Evolutionary conservation across 1,140 invertebrate species (phyloP).

Genomic region (Scaptodrosophila lebanonensis): DNA sequence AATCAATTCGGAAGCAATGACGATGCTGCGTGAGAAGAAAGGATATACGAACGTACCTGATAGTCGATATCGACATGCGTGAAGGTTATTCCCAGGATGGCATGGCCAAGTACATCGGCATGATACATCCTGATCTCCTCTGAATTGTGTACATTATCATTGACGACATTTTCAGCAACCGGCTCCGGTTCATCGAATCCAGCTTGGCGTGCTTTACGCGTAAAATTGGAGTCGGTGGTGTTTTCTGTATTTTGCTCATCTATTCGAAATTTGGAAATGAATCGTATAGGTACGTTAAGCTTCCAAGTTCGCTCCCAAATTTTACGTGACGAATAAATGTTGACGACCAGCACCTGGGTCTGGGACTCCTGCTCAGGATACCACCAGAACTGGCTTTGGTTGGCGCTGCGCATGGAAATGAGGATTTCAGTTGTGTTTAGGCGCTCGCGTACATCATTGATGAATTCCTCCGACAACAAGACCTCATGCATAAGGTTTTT

Average conservation of each 20-base stretch:
- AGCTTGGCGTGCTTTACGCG: background rate
- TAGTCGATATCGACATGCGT: slow-evolving; percentile 20
- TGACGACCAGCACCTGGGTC: slow-evolving; percentile 31
- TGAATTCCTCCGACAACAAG: too few relatives aligned
- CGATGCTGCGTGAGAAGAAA: too few relatives aligned
- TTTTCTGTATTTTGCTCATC: slow-evolving; percentile 1
- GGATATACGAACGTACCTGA: too few relatives aligned
- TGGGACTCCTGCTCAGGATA: slow-evolving; percentile 35
- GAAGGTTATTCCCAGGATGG: slow-evolving; percentile 25
- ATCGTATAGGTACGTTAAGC: slow-evolving; percentile 26
- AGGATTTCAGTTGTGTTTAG: too few relatives aligned
- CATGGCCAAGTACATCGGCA: slow-evolving; percentile 30
- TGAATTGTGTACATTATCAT: slow-evolving; percentile 26
- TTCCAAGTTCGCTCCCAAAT: slow-evolving; percentile 13
- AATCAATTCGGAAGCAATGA: too few relatives aligned
- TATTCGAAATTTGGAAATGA: slow-evolving; percentile 24
- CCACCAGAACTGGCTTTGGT: slow-evolving; percentile 35
- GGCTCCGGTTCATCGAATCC: slow-evolving; percentile 33
- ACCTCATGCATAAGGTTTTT: too few relatives aligned
- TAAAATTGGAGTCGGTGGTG: background rate
- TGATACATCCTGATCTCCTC: slow-evolving; percentile 34
- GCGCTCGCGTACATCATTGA: too few relatives aligned
- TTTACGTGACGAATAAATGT: slow-evolving; percentile 16
- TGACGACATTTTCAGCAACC: slow-evolving; percentile 25
- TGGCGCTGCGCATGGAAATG: slow-evolving; percentile 31